phyloP scores from a whole-genome alignment of 2,797 vertebrate species.

The Anableps anableps region DNA sequence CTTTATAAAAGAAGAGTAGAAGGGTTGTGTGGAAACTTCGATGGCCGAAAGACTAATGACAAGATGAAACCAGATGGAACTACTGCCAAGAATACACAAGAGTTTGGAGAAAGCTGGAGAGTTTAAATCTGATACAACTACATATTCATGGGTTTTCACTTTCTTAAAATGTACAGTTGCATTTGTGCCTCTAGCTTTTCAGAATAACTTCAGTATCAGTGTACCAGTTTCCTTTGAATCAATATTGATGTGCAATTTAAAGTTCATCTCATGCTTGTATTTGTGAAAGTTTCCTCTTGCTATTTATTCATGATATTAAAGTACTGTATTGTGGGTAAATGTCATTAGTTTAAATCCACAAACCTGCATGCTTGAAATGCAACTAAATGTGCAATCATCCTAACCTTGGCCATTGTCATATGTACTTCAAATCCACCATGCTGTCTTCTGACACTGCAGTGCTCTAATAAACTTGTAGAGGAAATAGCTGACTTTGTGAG shows the following conservation, averaged over 20 bases:
- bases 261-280: background rate
- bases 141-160: background rate
- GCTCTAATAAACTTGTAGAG: background rate
- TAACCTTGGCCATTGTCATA: background rate
- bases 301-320: background rate
- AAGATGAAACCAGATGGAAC: constrained; percentile 79
- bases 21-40: constrained; percentile 88
- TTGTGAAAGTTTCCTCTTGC: background rate
- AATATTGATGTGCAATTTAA: background rate
- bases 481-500: too few species aligned
- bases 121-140: constrained; percentile 42
- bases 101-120: constrained; percentile 87
- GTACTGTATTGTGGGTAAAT: constrained; percentile 39
- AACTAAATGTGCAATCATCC: background rate
- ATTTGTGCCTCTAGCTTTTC: background rate
- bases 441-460: background rate
- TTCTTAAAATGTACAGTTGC: background rate
- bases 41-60: constrained; percentile 77
- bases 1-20: constrained; percentile 77
- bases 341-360: constrained; percentile 22
- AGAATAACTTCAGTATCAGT: background rate
- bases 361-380: too few species aligned
- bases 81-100: constrained; percentile 59
- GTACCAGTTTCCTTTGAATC: background rate
- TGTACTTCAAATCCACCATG: background rate